A percentile compares a stretch with the other conserved stretches of the same genome.
These are phyloP conservation scores for Ips nitidus DNA, from an alignment of 1,140 invertebrate species.

Conservation along the genomic window DNA sequence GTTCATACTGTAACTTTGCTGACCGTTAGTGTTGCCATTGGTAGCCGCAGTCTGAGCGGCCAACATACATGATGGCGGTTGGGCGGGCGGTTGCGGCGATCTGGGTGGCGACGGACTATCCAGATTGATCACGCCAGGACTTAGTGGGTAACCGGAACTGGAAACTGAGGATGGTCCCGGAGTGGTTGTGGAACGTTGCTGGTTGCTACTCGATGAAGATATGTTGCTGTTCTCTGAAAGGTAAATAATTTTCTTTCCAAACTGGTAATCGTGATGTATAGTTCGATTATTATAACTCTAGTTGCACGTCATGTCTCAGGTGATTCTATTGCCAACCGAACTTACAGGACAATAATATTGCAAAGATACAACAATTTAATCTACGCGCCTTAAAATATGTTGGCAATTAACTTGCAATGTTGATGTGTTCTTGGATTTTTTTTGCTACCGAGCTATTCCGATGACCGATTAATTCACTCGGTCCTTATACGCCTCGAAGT, in stretches of 20 bases:
- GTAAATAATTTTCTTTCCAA: constrained; percentile 7
- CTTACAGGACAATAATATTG: no score
- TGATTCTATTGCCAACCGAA: no score
- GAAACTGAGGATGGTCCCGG: constrained; percentile 55
- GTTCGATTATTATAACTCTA: background rate
- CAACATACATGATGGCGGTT: constrained; percentile 40
- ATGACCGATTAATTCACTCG: no score
- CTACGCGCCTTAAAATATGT: no score
- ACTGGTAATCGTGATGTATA: background rate
- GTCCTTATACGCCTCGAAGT: no score
- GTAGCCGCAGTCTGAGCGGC: constrained; percentile 6
- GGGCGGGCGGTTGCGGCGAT: constrained; percentile 39
- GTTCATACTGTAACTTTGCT: constrained; percentile 20
- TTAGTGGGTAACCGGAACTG: constrained; percentile 58
- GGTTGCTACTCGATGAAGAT: constrained; percentile 45
- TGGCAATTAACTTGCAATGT: no score
- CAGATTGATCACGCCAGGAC: constrained; percentile 57
- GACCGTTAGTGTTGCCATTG: constrained; percentile 24
- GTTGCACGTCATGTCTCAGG: no score
- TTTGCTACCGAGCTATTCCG: no score
- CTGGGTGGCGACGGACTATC: constrained; percentile 61
- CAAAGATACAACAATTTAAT: no score
- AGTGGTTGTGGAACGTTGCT: constrained; percentile 52
- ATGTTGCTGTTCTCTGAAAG: constrained; percentile 31
- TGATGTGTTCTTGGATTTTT: no score